Base-by-base conservation (phyloP, 2,888 invertebrate genomes). In the Lydus trimaculatus region DNA sequence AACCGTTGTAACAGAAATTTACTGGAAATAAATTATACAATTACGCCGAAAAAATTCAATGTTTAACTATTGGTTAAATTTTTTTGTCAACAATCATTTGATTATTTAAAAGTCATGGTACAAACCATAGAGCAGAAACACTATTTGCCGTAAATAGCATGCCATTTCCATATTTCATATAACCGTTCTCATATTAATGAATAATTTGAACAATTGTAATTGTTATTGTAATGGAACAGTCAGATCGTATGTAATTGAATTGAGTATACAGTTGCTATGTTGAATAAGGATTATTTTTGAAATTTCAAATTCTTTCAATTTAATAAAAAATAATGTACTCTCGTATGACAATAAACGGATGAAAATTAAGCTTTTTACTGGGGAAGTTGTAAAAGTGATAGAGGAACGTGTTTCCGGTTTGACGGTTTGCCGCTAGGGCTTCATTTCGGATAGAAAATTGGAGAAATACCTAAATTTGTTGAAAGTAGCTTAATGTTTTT, bases 191-290 rank as follows among this genome's bases (percentile, higher is more conserved):
- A 36, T 36, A 61, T 64, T 64, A 64, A 64, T 64, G 63, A 64
- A 68, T 68, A 68, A 68, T 68, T 64, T 61, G 68, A 56, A 61
- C 64, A 56, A 65, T 64, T 68, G 65, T 65, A 43, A 64, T 65
- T 65, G 68, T 68, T 64, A 62, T 65, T 64, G 59, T 65, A 68
- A 68, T 68, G 64, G 62, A 68, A 68, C 61, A 64, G 61, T 58
- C 48, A 68, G 39, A 31, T 43, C 48, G 28, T 63, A 17, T 66
- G 63, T 66, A 58, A 66, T 63, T 66, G 59, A 48, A 66, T 63
- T 66, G 9, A n/a, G 15, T 66, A 58, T 59, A 65, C 5, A 60
- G 17, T 60, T n/a, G 11, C 31, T 20, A 7, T n/a, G 23, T 15
- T 28, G 36, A 31, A 15, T 31, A 31, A 5, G 31, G n/a, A 23